A percentile compares a stretch with the other conserved stretches of the same genome.
These are phyloP conservation scores for Liolophura sinensis DNA, from an alignment of 1,140 invertebrate genomes.

Conservation along the genomic window DNA sequence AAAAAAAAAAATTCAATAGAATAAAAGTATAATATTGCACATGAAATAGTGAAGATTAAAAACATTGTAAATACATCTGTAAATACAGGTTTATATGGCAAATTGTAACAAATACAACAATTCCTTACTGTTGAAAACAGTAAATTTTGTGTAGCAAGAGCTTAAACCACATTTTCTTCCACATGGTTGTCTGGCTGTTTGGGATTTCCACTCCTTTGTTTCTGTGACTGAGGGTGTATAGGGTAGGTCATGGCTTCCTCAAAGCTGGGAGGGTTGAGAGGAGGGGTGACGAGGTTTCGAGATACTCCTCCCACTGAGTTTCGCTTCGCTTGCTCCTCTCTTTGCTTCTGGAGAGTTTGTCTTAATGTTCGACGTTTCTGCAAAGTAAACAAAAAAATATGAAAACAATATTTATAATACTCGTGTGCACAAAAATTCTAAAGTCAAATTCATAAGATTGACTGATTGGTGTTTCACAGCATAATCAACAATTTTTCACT, in stretches of 20 bases:
- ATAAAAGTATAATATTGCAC: no score
- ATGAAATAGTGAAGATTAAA: no score
- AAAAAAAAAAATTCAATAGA: no score
- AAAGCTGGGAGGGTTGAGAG: conserved; percentile 32
- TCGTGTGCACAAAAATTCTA: no score
- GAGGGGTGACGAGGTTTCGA: conserved; percentile 41
- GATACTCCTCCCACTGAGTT: conserved; percentile 25
- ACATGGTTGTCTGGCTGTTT: neutral
- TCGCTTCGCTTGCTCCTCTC: conserved; percentile 27
- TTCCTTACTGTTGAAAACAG: no score
- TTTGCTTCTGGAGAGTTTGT: conserved; percentile 48
- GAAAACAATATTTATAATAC: no score
- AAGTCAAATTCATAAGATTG: no score
- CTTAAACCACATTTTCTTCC: neutral
- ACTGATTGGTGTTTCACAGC: no score
- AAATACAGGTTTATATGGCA: no score
- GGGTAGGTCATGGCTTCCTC: neutral
- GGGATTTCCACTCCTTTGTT: neutral
- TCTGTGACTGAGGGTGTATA: neutral
- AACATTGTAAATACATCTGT: no score
- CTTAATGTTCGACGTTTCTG: conserved; percentile 50
- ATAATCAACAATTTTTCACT: no score
- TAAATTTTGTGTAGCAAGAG: neutral
- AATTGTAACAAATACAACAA: no score
- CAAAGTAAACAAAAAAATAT: conserved; percentile 12